Evolutionary conservation across 2,797 vertebrate species (phyloP).

Genomic region (Falco rusticolus): DNA sequence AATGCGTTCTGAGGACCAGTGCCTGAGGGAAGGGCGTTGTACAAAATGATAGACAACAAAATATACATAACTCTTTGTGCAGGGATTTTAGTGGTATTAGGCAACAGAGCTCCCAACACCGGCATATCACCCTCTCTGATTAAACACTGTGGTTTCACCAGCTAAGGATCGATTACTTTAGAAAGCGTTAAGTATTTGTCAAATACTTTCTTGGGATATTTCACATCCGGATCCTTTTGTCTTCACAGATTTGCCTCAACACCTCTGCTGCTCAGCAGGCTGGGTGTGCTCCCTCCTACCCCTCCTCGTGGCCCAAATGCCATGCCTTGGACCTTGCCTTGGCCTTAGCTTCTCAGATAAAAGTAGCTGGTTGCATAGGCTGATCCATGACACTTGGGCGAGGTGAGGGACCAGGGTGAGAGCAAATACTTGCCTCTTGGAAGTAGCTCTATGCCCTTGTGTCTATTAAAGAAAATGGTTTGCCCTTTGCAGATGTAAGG

Average conservation of each 20-base stretch:
- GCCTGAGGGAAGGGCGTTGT: conserved; percentile 12
- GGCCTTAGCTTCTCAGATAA: neutral
- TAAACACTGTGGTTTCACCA: conserved; percentile 43
- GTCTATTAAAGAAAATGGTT: neutral
- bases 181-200: neutral
- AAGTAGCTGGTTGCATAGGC: neutral
- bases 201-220: neutral
- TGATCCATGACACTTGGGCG: neutral
- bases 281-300: neutral
- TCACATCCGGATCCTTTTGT: conserved; percentile 15
- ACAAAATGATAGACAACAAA: conserved; percentile 1
- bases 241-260: conserved; percentile 7
- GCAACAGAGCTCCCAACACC: neutral
- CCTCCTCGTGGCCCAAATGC: neutral
- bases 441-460: neutral
- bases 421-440: neutral
- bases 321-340: neutral
- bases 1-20: neutral
- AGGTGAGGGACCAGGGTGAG: neutral
- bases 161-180: neutral
- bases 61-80: neutral
- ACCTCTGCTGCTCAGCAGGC: neutral
- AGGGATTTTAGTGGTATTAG: conserved; percentile 18
- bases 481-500: neutral
- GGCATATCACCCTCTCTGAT: neutral